Base-by-base conservation (phyloP, 2,888 invertebrate species). In the Dicyrtomina minuta region DNA sequence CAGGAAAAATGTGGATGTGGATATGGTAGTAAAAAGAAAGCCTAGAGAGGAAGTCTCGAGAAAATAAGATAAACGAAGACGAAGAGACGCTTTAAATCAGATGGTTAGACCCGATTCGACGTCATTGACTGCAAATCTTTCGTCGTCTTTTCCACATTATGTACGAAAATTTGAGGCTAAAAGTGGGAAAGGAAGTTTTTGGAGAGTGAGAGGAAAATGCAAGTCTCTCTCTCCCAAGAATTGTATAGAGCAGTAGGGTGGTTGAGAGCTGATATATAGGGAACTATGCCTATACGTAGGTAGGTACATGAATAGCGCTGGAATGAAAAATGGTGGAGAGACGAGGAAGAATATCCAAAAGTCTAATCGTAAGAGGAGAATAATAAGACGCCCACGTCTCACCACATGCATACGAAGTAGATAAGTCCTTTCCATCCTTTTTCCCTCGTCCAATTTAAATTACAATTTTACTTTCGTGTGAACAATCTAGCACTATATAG, bases 361-460 rank as follows among this genome's bases (percentile, higher is more conserved):
- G n/a, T n/a, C n/a, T n/a, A n/a, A n/a, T n/a, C n/a, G n/a, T 26
- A 65, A 43, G 17, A 64, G 49, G 22, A 59, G 62, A 62, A 20
- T 15, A 53, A 65, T 56, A 65, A 65, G 65, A 65, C 65, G 65
- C 65, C 65, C 65, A 65, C 65, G 41, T 65, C 56, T 53, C 53
- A 49, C 49, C 49, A 49, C 46, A 53, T 60, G 68, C 68, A 68
- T 68, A 60, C 68, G 49, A 59, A 68, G 68, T 68, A 68, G 68
- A 68, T 60, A 68, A 68, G 68, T 67, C 53, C 64, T 53, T 64
- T 59, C 27, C 51, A 51, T 51, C 59, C 69, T 69, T 69, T 66
- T 44, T 12, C 41, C 56, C 55, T 55, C 44, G 56, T 70, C 55
- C 69, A 64, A 70, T 70, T 70, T 70, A 70, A 70, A 70, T 70